Base-by-base conservation (phyloP, 1,140 invertebrate species). In the Cataglyphis hispanica region DNA sequence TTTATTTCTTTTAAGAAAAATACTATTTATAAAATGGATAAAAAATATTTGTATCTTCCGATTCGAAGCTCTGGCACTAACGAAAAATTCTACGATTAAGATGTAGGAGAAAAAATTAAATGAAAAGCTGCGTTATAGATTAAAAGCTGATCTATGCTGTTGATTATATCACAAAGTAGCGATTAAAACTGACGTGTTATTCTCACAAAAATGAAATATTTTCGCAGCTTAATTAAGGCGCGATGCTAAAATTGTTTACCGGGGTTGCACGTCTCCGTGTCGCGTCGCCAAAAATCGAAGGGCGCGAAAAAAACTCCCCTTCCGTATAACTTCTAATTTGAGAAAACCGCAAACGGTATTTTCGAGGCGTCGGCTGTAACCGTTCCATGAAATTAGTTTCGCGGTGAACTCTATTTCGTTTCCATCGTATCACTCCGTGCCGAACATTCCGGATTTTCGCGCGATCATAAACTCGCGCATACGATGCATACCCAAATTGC, bases 401-500 rank as follows among this genome's bases (percentile, higher is more conserved):
- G 83, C 88, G 72, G 81, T 50, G 88, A 87, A 87, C 88, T 90
- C 86, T 90, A 90, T 90, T 90, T 90, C 86, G 89, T 90, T 90
- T 90, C 84, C 89, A 90, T 90, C 86, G 89, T 91, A 91, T 91
- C 89, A 91, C 89, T 91, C 89, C 89, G 89, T 91, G 89, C 89
- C 89, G 89, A 90, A 90, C 89, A 90, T 90, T 90, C 77, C 86
- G 89, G 86, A 90, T 91, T 91, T 87, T 90, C 89, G 89, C 89
- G 89, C 89, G 89, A 91, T 91, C 89, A 90, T 91, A 91, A 91
- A 90, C 89, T 90, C 89, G 86, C 87, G 81, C 88, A 90, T 90
- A 90, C 86, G 89, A 90, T 90, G 88, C 89, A 90, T 90, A 90
- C 89, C 86, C 83, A 90, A 91, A 91, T 91, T 91, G 88, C 89